phyloP scores from a whole-genome alignment of 2,888 invertebrate species.

The Zeuzera pyrina region DNA sequence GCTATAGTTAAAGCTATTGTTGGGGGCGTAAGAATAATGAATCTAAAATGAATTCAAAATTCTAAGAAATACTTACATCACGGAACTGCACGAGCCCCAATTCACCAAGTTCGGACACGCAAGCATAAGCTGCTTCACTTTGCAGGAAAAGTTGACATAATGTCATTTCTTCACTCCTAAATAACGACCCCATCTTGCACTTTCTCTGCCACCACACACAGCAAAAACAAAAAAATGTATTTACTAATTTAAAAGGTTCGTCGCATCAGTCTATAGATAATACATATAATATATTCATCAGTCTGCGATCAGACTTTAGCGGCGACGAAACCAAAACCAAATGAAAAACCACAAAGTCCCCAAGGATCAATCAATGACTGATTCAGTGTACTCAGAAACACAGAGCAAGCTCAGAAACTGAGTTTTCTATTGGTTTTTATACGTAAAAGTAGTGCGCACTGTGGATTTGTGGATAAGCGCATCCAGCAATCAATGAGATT shows the following conservation, averaged over 20 bases:
- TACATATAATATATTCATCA: background rate
- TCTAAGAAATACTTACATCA: slow-evolving; percentile 78
- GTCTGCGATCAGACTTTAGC: slow-evolving; percentile 47
- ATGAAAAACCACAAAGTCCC: slow-evolving; percentile 12
- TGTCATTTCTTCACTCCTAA: slow-evolving; percentile 98
- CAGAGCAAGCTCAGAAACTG: too few relatives aligned
- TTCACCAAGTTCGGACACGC: slow-evolving; percentile 98
- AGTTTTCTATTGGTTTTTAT: too few relatives aligned
- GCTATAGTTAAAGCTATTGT: background rate
- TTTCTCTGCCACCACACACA: slow-evolving; percentile 37
- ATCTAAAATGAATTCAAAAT: background rate
- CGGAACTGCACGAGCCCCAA: slow-evolving; percentile 97
- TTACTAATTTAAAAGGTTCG: slow-evolving; percentile 32
- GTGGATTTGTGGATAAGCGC: background rate
- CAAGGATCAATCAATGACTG: slow-evolving; percentile 51
- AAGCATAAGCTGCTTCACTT: slow-evolving; percentile 98
- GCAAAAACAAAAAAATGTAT: slow-evolving; percentile 29
- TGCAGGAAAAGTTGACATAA: slow-evolving; percentile 98
- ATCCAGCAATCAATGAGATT: background rate
- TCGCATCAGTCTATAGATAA: slow-evolving; percentile 40
- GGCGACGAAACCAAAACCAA: slow-evolving; percentile 57
- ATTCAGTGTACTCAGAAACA: slow-evolving; percentile 14
- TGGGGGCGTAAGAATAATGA: background rate
- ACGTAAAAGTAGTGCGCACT: too few relatives aligned
- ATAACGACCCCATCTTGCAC: slow-evolving; percentile 87